A percentile compares a stretch with the other conserved stretches of the same genome.
Evolutionary conservation across 2,113 vertebrate species (phyloP).

Genomic region (Forbesichthys papilliferus): DNA sequence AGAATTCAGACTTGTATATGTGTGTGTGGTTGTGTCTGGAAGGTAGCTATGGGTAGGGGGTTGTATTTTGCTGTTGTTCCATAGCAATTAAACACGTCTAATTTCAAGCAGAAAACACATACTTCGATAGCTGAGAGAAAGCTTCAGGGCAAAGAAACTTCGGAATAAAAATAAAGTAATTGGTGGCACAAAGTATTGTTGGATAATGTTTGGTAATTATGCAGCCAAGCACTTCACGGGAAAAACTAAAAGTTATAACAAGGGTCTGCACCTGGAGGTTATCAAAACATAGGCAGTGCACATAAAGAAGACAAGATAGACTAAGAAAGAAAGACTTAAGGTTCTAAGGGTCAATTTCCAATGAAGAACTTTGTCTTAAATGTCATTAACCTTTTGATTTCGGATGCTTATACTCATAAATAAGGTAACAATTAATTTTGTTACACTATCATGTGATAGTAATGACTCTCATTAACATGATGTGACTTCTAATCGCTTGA

Average conservation of each 20-base stretch:
- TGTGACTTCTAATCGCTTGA: slow-evolving; percentile 73
- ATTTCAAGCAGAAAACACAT: slow-evolving; percentile 99
- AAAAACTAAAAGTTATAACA: slow-evolving; percentile 84
- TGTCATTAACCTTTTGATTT: slow-evolving; percentile 81
- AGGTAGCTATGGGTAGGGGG: slow-evolving; percentile 5
- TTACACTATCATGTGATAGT: slow-evolving; percentile 76
- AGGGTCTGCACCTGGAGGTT: slow-evolving; percentile 92
- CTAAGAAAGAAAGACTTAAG: slow-evolving; percentile 22
- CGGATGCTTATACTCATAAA: slow-evolving; percentile 69
- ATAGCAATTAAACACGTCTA: slow-evolving; percentile 99
- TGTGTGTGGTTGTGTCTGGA: slow-evolving; percentile 30
- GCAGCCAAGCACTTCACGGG: slow-evolving; percentile 87
- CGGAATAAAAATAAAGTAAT: slow-evolving; percentile 76
- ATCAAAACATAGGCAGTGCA: slow-evolving; percentile 80
- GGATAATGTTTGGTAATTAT: slow-evolving; percentile 99
- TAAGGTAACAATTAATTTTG: slow-evolving; percentile 77
- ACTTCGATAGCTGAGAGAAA: slow-evolving; percentile 90
- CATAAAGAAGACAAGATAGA: slow-evolving; percentile 10
- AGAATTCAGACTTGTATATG: slow-evolving; percentile 82
- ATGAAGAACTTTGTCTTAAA: slow-evolving; percentile 78
- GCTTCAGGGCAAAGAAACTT: slow-evolving; percentile 93
- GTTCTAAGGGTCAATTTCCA: slow-evolving; percentile 74
- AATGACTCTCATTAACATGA: slow-evolving; percentile 79
- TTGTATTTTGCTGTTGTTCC: slow-evolving; percentile 87
- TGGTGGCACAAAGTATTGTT: slow-evolving; percentile 85